A percentile compares a stretch with the other conserved stretches of the same genome.
Evolutionary conservation across 2,113 vertebrate species (phyloP).

Genomic region (Tringa solitaria): DNA sequence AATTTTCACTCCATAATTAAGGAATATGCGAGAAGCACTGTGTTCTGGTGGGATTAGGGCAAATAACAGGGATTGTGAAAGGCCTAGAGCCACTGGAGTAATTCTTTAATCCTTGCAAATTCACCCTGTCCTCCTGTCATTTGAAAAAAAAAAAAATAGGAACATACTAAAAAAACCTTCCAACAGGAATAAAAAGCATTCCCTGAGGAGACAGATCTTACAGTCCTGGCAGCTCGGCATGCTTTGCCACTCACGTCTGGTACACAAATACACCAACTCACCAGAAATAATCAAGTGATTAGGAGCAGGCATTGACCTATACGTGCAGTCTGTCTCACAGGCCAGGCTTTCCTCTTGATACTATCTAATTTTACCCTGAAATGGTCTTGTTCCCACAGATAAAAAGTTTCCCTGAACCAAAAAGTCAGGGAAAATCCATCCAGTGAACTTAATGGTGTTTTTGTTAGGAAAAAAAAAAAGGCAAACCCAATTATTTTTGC

Average conservation of each 20-base stretch:
- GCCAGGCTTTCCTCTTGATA: accelerated
- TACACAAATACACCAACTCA: not conserved
- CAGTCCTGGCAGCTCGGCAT: not conserved
- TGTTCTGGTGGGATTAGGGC: not conserved
- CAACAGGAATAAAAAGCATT: not conserved
- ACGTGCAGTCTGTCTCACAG: accelerated
- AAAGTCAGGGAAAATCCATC: not conserved
- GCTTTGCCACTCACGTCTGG: accelerated
- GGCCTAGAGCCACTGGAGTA: not conserved
- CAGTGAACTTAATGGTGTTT: accelerated
- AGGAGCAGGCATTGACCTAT: not conserved
- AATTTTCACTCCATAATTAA: not conserved
- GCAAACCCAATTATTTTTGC: not conserved
- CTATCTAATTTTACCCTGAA: not conserved
- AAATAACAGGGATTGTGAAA: not conserved
- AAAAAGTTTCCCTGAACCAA: not conserved
- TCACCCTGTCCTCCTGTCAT: not conserved
- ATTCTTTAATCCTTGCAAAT: conserved; percentile 30
- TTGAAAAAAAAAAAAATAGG: not conserved
- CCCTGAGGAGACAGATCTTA: not conserved
- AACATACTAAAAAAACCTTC: not conserved
- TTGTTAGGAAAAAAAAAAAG: not conserved
- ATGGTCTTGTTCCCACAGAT: accelerated
- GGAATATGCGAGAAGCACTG: not conserved
- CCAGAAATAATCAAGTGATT: not conserved